phyloP scores from a whole-genome alignment of 2,797 vertebrate genomes.

The Semotilus atromaculatus region DNA sequence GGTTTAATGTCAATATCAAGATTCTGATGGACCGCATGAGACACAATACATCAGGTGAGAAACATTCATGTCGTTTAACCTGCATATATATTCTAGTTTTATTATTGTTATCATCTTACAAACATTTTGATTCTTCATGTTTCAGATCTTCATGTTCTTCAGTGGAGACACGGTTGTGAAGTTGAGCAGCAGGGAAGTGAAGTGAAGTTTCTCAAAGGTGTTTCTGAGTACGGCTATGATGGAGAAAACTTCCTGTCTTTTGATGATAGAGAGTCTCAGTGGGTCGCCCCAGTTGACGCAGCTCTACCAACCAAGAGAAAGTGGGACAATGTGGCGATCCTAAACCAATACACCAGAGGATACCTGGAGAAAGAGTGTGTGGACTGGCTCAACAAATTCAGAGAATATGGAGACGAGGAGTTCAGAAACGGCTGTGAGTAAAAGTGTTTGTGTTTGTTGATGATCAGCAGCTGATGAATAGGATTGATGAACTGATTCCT shows the following conservation, averaged over 20 bases:
- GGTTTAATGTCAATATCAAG: constrained; percentile 71
- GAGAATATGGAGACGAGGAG: rapidly evolving
- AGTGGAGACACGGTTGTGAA: constrained; percentile 72
- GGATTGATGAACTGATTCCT: not conserved
- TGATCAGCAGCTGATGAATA: not conserved
- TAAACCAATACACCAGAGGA: constrained; percentile 76
- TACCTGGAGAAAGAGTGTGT: constrained; percentile 78
- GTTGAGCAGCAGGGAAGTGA: rapidly evolving
- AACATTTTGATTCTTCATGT: not conserved
- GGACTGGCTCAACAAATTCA: constrained; percentile 69
- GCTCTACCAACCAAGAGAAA: constrained; percentile 66
- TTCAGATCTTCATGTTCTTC: constrained; percentile 67
- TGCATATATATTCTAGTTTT: not conserved
- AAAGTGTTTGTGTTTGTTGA: not conserved
- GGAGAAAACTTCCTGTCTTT: constrained; percentile 70
- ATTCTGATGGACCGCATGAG: constrained; percentile 69
- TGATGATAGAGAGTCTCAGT: not conserved
- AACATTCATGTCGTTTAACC: too few relatives aligned
- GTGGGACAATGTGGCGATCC: constrained; percentile 68
- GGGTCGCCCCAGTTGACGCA: constrained; percentile 27
- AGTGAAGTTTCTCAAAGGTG: not conserved
- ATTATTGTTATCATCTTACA: not conserved
- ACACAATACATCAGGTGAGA: constrained; percentile 60
- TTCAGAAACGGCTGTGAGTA: not conserved
- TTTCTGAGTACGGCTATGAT: constrained; percentile 70